A percentile compares a stretch with the other conserved stretches of the same genome.
Evolutionary conservation across 2,797 vertebrate species (phyloP).

Genomic region (Mormyrops attenuatus): DNA sequence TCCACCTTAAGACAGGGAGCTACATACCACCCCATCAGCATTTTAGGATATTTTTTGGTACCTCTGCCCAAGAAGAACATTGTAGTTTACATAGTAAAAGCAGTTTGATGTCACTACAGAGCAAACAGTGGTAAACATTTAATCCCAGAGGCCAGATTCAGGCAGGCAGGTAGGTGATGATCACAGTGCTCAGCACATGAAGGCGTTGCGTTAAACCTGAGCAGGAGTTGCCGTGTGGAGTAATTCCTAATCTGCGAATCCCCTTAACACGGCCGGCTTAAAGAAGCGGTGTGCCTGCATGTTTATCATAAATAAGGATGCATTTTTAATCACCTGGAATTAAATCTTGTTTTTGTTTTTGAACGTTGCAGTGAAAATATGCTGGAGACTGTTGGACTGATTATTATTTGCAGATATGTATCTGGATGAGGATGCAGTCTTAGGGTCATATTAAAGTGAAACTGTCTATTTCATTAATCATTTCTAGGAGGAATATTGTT

Average conservation of each 20-base stretch:
- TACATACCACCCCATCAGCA: not conserved
- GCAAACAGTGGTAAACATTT: not conserved
- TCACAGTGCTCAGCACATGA: not conserved
- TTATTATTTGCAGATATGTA: not conserved
- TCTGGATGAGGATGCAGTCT: not conserved
- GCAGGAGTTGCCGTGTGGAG: not conserved
- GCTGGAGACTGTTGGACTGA: not conserved
- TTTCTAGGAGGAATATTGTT: not conserved
- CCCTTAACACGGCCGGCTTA: not conserved
- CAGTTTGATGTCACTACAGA: not conserved
- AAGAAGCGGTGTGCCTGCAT: not conserved
- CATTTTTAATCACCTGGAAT: not conserved
- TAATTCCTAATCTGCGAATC: slow-evolving; percentile 14
- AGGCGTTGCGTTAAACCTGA: not conserved
- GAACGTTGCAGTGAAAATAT: not conserved
- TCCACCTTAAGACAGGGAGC: not conserved
- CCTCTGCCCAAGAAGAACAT: not conserved
- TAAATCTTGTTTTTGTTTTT: not conserved
- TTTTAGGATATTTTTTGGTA: not conserved
- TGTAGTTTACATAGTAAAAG: not conserved
- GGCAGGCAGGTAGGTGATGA: not conserved
- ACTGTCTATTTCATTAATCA: not conserved
- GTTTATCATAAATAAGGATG: not conserved
- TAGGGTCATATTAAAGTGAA: not conserved
- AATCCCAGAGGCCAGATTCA: not conserved